phyloP scores from a whole-genome alignment of 2,113 vertebrate species.

The Daubentonia madagascariensis region DNA sequence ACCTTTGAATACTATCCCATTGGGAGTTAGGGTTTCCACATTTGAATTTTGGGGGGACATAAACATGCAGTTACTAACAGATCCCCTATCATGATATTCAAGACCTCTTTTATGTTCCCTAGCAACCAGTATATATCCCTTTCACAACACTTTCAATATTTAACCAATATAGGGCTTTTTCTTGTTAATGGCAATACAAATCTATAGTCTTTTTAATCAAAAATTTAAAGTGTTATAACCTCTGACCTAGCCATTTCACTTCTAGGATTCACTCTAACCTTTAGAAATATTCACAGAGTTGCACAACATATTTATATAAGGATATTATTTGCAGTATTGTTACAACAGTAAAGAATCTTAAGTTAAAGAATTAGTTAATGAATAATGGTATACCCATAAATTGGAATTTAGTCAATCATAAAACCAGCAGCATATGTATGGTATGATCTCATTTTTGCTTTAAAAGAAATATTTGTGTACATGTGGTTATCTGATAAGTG shows the following conservation, averaged over 20 bases:
- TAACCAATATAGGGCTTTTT: too few species aligned
- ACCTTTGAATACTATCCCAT: background rate
- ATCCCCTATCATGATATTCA: background rate
- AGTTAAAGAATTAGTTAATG: background rate
- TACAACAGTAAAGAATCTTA: background rate
- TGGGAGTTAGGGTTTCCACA: background rate
- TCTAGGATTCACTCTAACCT: background rate
- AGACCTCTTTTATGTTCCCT: too few species aligned
- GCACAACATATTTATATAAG: background rate
- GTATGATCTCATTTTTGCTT: background rate
- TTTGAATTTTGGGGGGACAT: background rate
- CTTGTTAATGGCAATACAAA: too few species aligned
- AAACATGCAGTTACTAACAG: background rate
- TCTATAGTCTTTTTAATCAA: too few species aligned
- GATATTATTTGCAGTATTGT: background rate
- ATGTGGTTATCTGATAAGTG: background rate
- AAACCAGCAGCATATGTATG: background rate
- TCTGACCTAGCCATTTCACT: background rate
- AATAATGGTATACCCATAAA: background rate
- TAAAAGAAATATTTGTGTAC: background rate
- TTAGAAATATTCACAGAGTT: background rate
- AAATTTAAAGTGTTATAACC: background rate
- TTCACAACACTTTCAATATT: too few species aligned
- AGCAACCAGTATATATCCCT: too few species aligned
- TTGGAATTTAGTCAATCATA: background rate